A percentile compares a stretch with the other conserved stretches of the same genome.
Evolutionary conservation across 2,113 vertebrate species (phyloP).

Genomic region (Myotis davidii): DNA sequence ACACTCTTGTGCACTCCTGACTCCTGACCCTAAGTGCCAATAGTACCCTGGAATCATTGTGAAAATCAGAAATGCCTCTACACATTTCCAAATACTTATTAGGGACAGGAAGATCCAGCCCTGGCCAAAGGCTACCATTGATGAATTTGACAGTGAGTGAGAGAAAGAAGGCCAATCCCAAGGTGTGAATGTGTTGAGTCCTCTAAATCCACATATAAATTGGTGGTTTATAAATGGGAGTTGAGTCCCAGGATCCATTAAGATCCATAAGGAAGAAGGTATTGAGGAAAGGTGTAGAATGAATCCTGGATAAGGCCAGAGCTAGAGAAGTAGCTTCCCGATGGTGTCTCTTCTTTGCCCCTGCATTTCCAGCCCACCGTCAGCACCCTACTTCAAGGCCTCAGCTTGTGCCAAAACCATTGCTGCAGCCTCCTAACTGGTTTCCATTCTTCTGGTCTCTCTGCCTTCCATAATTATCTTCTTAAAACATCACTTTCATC

Average conservation of each 20-base stretch:
- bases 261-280: neutral
- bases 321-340: neutral
- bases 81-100: conserved; percentile 11
- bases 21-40: neutral
- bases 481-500: neutral
- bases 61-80: neutral
- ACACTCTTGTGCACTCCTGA: neutral
- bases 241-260: neutral
- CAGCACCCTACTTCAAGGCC: neutral
- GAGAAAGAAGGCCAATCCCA: conserved; percentile 7
- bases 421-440: neutral
- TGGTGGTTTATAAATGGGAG: neutral
- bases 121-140: neutral
- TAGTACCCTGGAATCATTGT: neutral
- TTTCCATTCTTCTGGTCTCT: conserved; percentile 21
- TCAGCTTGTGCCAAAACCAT: neutral
- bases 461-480: conserved; percentile 43
- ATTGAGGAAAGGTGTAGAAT: neutral
- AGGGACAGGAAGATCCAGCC: neutral
- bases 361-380: neutral
- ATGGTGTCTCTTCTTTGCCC: neutral
- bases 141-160: neutral
- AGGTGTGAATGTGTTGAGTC: neutral
- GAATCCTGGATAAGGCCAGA: neutral
- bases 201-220: neutral